Evolutionary conservation across 2,888 invertebrate species (phyloP).

Genomic region (Saturnia pavonia): DNA sequence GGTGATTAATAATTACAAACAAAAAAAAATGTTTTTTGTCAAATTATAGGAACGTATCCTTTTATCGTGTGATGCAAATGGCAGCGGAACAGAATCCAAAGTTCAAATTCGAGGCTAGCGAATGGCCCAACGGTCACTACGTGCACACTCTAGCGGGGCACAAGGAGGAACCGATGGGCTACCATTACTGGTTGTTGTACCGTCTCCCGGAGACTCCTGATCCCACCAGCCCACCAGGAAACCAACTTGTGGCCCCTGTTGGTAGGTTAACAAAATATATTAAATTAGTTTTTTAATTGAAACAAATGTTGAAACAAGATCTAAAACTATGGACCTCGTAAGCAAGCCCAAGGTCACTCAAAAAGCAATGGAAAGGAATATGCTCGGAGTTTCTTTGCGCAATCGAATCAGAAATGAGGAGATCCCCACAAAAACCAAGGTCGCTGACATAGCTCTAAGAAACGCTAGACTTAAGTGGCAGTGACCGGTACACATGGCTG

Average conservation of each 20-base stretch:
- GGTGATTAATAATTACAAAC: background rate
- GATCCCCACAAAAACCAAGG: no score
- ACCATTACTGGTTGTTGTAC: slow-evolving; percentile 95
- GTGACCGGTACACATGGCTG: no score
- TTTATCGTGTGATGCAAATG: slow-evolving; percentile 90
- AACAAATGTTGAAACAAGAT: no score
- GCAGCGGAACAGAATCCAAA: slow-evolving; percentile 90
- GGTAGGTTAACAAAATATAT: slow-evolving; percentile 79
- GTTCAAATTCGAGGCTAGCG: slow-evolving; percentile 89
- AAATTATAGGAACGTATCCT: slow-evolving; percentile 80
- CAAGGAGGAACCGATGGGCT: slow-evolving; percentile 91
- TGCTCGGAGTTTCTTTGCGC: no score
- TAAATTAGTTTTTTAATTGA: background rate
- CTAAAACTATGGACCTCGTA: no score
- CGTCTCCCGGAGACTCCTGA: slow-evolving; percentile 91
- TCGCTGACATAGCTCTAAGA: no score
- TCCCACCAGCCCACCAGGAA: slow-evolving; percentile 90
- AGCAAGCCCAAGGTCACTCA: no score
- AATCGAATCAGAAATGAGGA: no score
- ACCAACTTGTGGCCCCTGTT: slow-evolving; percentile 93
- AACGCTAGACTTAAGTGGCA: no score
- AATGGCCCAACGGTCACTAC: slow-evolving; percentile 96
- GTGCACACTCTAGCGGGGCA: slow-evolving; percentile 92
- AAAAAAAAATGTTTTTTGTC: background rate
- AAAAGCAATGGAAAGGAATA: no score